Conservation (phyloP, 2,113 vertebrate genomes). For the Tauraco erythrolophus region DNA sequence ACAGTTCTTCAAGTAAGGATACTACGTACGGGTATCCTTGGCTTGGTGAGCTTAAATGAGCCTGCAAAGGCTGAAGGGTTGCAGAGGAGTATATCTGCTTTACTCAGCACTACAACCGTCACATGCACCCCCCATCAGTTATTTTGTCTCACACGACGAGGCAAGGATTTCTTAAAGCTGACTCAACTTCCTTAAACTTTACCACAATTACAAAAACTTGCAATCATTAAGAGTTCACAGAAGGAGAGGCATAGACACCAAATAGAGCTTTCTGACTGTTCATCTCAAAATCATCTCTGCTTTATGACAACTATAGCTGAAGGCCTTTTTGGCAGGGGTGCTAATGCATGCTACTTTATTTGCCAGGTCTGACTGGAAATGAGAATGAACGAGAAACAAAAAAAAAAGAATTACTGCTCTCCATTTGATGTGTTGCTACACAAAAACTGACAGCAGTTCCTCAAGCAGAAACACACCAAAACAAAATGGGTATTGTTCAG, state of each 20-base stretch:
- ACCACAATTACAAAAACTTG: background rate
- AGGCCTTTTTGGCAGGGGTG: background rate
- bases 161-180: background rate
- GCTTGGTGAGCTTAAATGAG: background rate
- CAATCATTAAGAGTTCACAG: background rate
- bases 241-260: background rate
- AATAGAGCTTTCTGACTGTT: background rate
- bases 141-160: background rate
- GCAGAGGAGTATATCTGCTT: background rate
- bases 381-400: background rate
- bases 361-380: background rate
- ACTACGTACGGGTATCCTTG: background rate
- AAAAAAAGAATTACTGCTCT: background rate
- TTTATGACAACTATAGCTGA: background rate
- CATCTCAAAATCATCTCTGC: background rate
- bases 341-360: background rate
- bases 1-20: background rate
- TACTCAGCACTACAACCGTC: background rate
- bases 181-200: slow-evolving; percentile 1
- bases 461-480: background rate
- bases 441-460: background rate
- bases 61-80: background rate
- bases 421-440: background rate
- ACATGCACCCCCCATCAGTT: background rate
- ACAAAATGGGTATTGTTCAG: background rate